phyloP scores from a whole-genome alignment of 2,797 vertebrate genomes.

The Intellagama lesueurii region DNA sequence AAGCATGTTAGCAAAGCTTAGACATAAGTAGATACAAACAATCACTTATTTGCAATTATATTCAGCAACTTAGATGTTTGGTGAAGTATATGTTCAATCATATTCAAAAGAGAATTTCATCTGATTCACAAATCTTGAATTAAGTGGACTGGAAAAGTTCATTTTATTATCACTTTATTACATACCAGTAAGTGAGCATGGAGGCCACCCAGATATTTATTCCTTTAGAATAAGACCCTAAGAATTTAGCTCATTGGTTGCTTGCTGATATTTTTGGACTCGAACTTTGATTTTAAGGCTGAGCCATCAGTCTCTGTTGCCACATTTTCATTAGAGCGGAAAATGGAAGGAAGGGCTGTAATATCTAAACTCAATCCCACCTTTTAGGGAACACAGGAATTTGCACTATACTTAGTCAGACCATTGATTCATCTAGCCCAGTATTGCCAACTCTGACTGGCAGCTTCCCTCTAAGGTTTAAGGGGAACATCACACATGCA shows the following conservation, averaged over 20 bases:
- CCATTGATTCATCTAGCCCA: too few species aligned
- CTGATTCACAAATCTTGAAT: constrained; percentile 62
- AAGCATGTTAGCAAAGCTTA: neutral
- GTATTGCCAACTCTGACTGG: too few species aligned
- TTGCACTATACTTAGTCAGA: too few species aligned
- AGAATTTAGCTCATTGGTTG: constrained; percentile 43
- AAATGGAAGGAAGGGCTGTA: neutral
- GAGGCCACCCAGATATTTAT: constrained; percentile 55
- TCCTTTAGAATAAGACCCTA: constrained; percentile 44
- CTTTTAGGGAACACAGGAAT: too few species aligned
- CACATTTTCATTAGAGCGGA: neutral
- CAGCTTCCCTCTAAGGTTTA: too few species aligned
- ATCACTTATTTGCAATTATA: neutral
- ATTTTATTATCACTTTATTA: constrained; percentile 56
- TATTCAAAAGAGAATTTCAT: constrained; percentile 43
- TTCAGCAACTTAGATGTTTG: constrained; percentile 33
- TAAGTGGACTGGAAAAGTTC: constrained; percentile 45
- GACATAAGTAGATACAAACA: neutral
- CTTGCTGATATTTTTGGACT: constrained; percentile 52
- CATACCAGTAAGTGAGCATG: constrained; percentile 53
- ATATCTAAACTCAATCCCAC: too few species aligned
- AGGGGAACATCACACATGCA: too few species aligned
- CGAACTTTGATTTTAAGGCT: constrained; percentile 10
- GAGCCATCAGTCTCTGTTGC: neutral
- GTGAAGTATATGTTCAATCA: neutral